A percentile compares a stretch with the other conserved stretches of the same genome.
Evolutionary conservation across 2,888 invertebrate genomes (phyloP).

Genomic region (Dryobota labecula): DNA sequence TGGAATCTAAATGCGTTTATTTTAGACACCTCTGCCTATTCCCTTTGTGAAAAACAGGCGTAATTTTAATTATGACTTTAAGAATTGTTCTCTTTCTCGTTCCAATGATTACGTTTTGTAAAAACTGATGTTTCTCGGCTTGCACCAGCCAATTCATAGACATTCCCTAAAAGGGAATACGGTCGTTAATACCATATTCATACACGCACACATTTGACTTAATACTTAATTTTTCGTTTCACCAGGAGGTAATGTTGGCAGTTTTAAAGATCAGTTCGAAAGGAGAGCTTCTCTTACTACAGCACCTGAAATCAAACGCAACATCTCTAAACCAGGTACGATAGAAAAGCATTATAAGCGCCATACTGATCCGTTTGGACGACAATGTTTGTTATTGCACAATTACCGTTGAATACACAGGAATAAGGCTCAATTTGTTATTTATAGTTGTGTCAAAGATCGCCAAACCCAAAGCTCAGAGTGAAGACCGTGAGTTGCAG

Average conservation of each 20-base stretch:
- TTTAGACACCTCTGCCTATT: not conserved
- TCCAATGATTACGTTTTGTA: not conserved
- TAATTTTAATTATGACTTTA: not conserved
- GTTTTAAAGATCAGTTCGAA: conserved; percentile 96
- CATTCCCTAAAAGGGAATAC: no score
- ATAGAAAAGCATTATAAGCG: not conserved
- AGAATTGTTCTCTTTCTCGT: not conserved
- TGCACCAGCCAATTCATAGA: not conserved
- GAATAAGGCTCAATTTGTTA: conserved; percentile 16
- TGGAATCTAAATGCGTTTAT: not conserved
- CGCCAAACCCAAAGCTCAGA: conserved; percentile 87
- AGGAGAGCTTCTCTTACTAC: conserved; percentile 92
- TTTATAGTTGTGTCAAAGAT: conserved; percentile 85
- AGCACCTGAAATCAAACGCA: conserved; percentile 85
- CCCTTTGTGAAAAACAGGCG: not conserved
- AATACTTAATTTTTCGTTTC: not conserved
- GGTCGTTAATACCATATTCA: not conserved
- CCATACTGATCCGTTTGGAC: accelerated
- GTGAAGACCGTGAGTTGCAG: conserved; percentile 86
- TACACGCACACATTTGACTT: not conserved
- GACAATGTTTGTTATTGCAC: not conserved
- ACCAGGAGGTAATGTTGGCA: conserved; percentile 94
- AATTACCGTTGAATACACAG: not conserved
- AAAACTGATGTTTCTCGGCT: not conserved
- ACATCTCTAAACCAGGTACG: conserved; percentile 83